Base-by-base conservation (phyloP, 1,140 invertebrate species). In the Adelges cooleyi region DNA sequence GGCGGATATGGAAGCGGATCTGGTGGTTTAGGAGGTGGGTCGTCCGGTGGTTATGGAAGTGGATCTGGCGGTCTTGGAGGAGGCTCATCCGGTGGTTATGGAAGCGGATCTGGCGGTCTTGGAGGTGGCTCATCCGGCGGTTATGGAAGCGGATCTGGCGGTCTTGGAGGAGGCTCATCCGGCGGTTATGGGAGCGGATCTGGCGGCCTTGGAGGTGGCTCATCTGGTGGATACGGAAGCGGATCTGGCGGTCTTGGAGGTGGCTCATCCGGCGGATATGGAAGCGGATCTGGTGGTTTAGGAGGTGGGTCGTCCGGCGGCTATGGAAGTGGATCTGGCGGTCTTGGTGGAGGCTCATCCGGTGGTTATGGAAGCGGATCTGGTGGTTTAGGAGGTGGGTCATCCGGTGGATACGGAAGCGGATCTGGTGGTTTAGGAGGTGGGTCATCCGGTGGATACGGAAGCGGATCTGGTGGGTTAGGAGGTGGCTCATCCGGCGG, bases 401-500 rank as follows among this genome's bases (percentile, higher is more conserved):
- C 46, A 1, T 33, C 33, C 0, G 65, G 65, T 11, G 48, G 48
- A 20, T 23, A 20, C 22, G 29, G 50, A 27, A 17, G 25, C 5
- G 36, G 27, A 9, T 23, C 36, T n/a, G n/a, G n/a, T n/a, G n/a
- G n/a, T 10, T 22, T 46, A 42, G 38, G 54, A 40, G 38, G 38
- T 23, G 54, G n/a, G n/a, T n/a, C n/a, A n/a, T n/a, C n/a, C n/a
- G n/a, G n/a, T n/a, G n/a, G n/a, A n/a, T n/a, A n/a, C n/a, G n/a
- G n/a, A n/a, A n/a, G n/a, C n/a, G n/a, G 54, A 49, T 25, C 46
- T 15, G 51, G 65, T 23, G 50, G 53, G 18, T 49, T 33, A 10
- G 51, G 36, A 49, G 49, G 59, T 13, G 66, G 59, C 38, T 42
- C 42, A 17, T 53, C n/a, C n/a, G n/a, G n/a, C n/a, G n/a, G n/a